Evolutionary conservation across 2,888 invertebrate species (phyloP).

Genomic region (Hoplodrina blanda): DNA sequence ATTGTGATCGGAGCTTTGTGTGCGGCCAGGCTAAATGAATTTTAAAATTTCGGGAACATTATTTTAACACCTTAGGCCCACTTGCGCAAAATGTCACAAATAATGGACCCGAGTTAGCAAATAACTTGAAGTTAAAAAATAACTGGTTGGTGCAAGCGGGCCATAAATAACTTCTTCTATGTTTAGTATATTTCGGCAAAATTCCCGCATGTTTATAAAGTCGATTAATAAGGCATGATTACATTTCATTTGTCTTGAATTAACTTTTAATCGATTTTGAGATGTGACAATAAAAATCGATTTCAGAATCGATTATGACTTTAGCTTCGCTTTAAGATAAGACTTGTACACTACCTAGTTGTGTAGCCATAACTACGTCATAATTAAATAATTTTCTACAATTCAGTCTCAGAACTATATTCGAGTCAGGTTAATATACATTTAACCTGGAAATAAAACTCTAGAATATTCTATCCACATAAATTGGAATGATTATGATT

Average conservation of each 20-base stretch:
- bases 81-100: no score
- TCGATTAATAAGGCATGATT: neutral
- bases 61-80: no score
- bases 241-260: constrained; percentile 25
- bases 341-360: constrained; percentile 1
- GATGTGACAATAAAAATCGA: neutral
- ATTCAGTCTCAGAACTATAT: constrained; percentile 61
- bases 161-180: no score
- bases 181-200: no score
- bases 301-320: neutral
- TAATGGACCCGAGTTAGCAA: no score
- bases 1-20: no score
- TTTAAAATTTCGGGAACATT: neutral
- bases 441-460: constrained; percentile 8
- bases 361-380: constrained; percentile 9
- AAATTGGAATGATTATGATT: constrained; percentile 9
- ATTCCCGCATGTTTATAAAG: neutral
- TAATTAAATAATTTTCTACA: constrained; percentile 31
- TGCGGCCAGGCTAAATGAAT: neutral
- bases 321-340: neutral
- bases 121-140: no score
- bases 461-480: constrained; percentile 33
- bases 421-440: constrained; percentile 41
- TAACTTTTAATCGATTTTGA: constrained; percentile 8
- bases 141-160: no score